Evolutionary conservation across 2,888 invertebrate genomes (phyloP), one percentile per base, ranked within the genome.

Genomic region (Drosophila infuscata): DNA sequence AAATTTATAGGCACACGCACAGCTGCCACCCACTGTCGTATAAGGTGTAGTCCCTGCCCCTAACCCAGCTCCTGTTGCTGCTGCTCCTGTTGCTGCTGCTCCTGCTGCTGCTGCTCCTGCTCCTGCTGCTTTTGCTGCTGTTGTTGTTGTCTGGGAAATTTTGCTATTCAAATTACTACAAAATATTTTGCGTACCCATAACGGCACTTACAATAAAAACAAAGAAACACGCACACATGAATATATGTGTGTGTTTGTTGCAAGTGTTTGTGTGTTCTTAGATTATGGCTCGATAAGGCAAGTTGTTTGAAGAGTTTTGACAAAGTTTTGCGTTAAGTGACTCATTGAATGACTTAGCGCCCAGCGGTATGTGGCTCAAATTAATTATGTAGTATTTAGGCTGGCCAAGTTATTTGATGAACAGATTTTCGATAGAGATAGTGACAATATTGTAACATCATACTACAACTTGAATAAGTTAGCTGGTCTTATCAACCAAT

Each of bases 101-200:
- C 17, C 12, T n/a, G 15, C 25, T 33, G 15, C 25, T 33, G 12
- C 17, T 35, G 51, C 38, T 48, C 52, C 33, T 41, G 15, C 17
- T n/a, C 41, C 36, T 35, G n/a, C 36, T 20, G 3, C 20, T 32
- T 41, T 32, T 43, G 56, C 30, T 41, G 15, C 8, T 29, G 38
- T 46, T 46, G 70, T 64, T 59, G 54, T 68, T 70, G 72, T 72
- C 76, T 75, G 72, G 78, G 80, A 76, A 83, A 83, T 80, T 81
- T 75, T 64, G 72, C 64, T 68, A 70, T 63, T 82, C 88, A 88
- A 86, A 86, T 86, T 88, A 82, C 82, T 82, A 72, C 79, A 82
- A 88, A 88, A 86, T 88, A 88, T 83, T 86, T 88, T 82, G 83
- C 32, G 52, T 76, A 65, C 71, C 78, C 84, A 82, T 79, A 70